A percentile compares a stretch with the other conserved stretches of the same genome.
phyloP scores from a whole-genome alignment of 2,797 vertebrate species.

The Pagetopsis macropterus region DNA sequence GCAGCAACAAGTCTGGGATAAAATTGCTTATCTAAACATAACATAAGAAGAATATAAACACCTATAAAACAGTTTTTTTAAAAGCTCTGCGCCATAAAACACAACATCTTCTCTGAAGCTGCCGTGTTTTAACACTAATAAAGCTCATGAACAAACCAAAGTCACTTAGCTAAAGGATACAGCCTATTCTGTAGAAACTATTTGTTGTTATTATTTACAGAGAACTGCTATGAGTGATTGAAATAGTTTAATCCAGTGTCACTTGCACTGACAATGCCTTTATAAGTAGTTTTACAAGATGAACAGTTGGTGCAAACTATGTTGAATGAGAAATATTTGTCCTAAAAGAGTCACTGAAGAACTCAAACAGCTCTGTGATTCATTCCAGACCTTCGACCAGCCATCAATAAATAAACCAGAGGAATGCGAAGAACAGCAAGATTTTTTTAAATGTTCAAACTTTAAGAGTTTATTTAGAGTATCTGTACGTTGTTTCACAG shows the following conservation, averaged over 20 bases:
- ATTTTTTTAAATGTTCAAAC: background rate
- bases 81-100: too few relatives aligned
- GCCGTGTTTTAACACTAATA: too few relatives aligned
- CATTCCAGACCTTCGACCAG: constrained; percentile 43
- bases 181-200: background rate
- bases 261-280: constrained; percentile 33
- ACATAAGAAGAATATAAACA: too few relatives aligned
- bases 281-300: constrained; percentile 20
- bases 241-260: constrained; percentile 9
- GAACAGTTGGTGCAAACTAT: constrained; percentile 23
- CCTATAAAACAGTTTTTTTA: too few relatives aligned
- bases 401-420: constrained; percentile 48
- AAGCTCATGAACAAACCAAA: too few relatives aligned
- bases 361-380: constrained; percentile 38
- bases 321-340: constrained; percentile 43
- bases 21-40: too few relatives aligned
- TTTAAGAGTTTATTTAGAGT: background rate
- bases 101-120: too few relatives aligned
- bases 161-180: background rate
- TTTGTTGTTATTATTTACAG: background rate
- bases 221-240: constrained; percentile 21
- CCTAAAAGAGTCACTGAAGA: constrained; percentile 34
- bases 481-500: background rate
- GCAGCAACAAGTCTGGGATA: too few relatives aligned
- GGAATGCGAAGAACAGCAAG: background rate